phyloP scores from a whole-genome alignment of 2,113 vertebrate genomes.

The Fulica atra region DNA sequence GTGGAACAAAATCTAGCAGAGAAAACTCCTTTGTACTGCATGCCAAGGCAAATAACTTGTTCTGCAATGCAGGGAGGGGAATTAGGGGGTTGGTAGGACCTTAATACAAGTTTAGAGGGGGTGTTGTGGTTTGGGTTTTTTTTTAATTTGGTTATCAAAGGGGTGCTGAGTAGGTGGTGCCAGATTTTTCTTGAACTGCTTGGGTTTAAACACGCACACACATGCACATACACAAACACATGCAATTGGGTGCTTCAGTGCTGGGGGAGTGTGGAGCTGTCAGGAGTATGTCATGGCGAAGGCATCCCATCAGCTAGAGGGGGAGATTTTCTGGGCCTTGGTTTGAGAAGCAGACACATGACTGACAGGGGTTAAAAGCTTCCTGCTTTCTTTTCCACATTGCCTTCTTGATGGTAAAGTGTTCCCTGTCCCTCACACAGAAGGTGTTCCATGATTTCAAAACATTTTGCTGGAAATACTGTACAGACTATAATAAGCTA shows the following conservation, averaged over 20 bases:
- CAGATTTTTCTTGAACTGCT: neutral
- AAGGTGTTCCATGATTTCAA: slow-evolving; percentile 28
- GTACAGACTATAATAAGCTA: neutral
- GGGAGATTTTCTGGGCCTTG: slow-evolving; percentile 12
- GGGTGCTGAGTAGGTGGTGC: neutral
- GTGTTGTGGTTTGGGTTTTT: too few relatives aligned
- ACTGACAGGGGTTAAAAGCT: slow-evolving; percentile 74
- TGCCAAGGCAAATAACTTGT: neutral
- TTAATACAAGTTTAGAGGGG: neutral
- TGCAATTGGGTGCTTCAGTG: neutral
- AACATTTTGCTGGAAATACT: slow-evolving; percentile 40
- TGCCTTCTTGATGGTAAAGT: slow-evolving; percentile 39
- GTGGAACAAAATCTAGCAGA: neutral
- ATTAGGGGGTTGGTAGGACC: neutral
- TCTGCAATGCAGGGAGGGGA: neutral
- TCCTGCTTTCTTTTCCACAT: slow-evolving; percentile 33
- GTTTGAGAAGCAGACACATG: slow-evolving; percentile 59
- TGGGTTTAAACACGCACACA: neutral
- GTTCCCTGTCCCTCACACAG: slow-evolving; percentile 33
- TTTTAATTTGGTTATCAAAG: neutral
- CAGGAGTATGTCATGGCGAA: slow-evolving; percentile 31
- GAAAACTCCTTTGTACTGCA: neutral
- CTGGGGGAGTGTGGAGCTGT: slow-evolving; percentile 9
- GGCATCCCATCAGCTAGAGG: slow-evolving; percentile 40
- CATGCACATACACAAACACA: neutral